Percentiles rank a stretch among this genome's conserved stretches.
Evolutionary conservation across 2,888 invertebrate species (phyloP).

Genomic region (Trichogramma evanescens): DNA sequence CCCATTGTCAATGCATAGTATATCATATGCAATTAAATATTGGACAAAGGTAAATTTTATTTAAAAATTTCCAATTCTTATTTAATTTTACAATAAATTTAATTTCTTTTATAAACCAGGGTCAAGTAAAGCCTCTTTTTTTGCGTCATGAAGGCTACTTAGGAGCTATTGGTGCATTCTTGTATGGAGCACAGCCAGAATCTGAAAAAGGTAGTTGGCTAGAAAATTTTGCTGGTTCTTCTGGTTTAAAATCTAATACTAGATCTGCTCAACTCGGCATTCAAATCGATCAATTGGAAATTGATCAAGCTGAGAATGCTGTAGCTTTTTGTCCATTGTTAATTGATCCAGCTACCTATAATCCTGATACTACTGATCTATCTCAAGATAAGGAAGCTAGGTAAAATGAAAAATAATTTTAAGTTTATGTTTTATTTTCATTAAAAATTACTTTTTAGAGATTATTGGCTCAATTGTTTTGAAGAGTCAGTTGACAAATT

Average conservation of each 20-base stretch:
- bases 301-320: slow-evolving; percentile 48
- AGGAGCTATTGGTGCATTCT: slow-evolving; percentile 64
- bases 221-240: slow-evolving; percentile 63
- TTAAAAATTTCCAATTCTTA: neutral
- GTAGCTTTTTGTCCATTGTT: slow-evolving; percentile 69
- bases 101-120: slow-evolving; percentile 32
- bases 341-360: slow-evolving; percentile 69
- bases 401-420: slow-evolving; percentile 36
- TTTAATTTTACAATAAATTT: neutral
- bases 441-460: slow-evolving; percentile 37
- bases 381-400: slow-evolving; percentile 77
- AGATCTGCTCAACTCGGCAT: slow-evolving; percentile 44
- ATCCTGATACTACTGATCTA: slow-evolving; percentile 88
- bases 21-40: slow-evolving; percentile 61
- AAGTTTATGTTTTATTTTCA: neutral
- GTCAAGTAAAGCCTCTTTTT: slow-evolving; percentile 59
- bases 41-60: slow-evolving; percentile 53
- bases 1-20: slow-evolving; percentile 63
- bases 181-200: slow-evolving; percentile 57
- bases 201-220: slow-evolving; percentile 59
- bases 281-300: slow-evolving; percentile 44
- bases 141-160: slow-evolving; percentile 65
- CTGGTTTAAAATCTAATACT: slow-evolving; percentile 52
- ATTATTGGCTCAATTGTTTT: slow-evolving; percentile 89
- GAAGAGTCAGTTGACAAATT: slow-evolving; percentile 80